Evolutionary conservation across 2,797 vertebrate genomes (phyloP).

Genomic region (Acrocephalus scirpaceus): DNA sequence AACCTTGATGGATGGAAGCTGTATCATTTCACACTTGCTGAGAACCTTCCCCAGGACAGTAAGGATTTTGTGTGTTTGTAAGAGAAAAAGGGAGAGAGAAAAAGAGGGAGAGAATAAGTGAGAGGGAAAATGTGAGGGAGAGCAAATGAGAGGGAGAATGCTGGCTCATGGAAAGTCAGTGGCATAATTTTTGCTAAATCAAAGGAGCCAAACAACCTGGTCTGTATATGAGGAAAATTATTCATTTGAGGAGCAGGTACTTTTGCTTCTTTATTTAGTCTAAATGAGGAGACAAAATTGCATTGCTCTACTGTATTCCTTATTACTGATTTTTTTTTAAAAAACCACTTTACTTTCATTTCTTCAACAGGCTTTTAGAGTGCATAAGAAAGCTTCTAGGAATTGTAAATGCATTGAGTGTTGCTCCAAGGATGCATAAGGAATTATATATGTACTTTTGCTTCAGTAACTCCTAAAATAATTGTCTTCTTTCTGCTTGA

Average conservation of each 20-base stretch:
- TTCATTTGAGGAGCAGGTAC: not conserved
- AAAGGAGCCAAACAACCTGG: not conserved
- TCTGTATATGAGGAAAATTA: not conserved
- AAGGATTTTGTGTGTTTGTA: not conserved
- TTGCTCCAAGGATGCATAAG: not conserved
- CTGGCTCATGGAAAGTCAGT: not conserved
- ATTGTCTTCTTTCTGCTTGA: not conserved
- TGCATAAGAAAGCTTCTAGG: not conserved
- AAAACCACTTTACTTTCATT: not conserved
- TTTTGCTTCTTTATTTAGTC: not conserved
- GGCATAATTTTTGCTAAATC: not conserved
- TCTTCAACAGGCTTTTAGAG: not conserved
- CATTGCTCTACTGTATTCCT: not conserved
- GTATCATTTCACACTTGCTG: not conserved
- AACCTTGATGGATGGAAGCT: not conserved
- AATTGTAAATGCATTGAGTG: not conserved
- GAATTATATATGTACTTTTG: not conserved
- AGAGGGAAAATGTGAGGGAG: not conserved
- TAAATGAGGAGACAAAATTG: not conserved
- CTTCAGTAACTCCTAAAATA: not conserved
- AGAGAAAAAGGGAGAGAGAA: not conserved
- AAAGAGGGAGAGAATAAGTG: not conserved
- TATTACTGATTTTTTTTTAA: not conserved
- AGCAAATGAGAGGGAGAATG: not conserved
- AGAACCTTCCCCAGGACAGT: not conserved